Evolutionary conservation across 92 coral and sea anemone species (phyloP).

Genomic region (Phenganax stokvisi): DNA sequence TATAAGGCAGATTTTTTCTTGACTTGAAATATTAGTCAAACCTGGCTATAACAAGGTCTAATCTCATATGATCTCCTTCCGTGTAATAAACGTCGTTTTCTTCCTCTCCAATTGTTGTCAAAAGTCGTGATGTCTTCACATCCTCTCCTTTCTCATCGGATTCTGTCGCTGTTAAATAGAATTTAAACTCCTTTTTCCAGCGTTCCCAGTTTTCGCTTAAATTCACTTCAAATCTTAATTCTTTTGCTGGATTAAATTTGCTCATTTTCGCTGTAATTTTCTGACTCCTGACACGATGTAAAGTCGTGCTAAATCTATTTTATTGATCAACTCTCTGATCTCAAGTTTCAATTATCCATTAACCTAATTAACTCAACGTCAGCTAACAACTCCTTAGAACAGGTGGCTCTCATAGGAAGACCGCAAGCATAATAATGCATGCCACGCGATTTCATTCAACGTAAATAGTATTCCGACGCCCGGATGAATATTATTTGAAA

Average conservation of each 20-base stretch:
- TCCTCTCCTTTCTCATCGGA: background rate
- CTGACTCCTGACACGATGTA: background rate
- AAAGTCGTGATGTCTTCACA: background rate
- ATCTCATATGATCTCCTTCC: background rate
- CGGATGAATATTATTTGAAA: too few species aligned
- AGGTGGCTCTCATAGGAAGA: too few species aligned
- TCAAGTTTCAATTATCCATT: too few species aligned
- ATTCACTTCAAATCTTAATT: background rate
- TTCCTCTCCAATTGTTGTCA: slow-evolving; percentile 9
- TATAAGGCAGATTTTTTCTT: too few species aligned
- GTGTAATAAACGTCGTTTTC: slow-evolving; percentile 5
- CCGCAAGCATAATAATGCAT: too few species aligned
- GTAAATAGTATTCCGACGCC: too few species aligned
- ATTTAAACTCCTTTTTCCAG: background rate
- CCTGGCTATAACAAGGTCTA: slow-evolving; percentile 6
- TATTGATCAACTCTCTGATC: background rate
- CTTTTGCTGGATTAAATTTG: background rate
- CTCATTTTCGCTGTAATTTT: background rate
- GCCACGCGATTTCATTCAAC: too few species aligned
- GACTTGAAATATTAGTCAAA: background rate
- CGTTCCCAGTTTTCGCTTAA: slow-evolving; percentile 1
- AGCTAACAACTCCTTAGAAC: too few species aligned
- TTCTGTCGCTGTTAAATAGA: slow-evolving; percentile 5
- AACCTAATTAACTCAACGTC: too few species aligned
- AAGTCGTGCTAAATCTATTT: too few species aligned